These are phyloP conservation scores for Lagodon rhomboides DNA, from an alignment of 2,797 vertebrate species.

Conservation along the genomic window DNA sequence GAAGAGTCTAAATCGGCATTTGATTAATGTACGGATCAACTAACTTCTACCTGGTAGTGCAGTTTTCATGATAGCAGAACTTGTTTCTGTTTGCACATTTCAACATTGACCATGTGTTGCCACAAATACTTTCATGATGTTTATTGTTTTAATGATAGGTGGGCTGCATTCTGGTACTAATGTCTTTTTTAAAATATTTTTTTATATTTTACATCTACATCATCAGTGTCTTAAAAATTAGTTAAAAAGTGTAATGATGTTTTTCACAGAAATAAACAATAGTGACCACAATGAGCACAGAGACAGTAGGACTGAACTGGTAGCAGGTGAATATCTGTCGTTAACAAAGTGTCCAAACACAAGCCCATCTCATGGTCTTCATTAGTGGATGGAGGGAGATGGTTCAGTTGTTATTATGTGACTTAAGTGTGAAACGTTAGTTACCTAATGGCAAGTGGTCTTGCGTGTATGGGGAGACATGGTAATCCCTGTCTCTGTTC, in stretches of 20 bases:
- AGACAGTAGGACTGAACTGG: background rate
- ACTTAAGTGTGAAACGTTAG: background rate
- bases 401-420: background rate
- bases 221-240: background rate
- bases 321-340: background rate
- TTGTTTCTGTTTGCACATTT: conserved; percentile 24
- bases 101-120: background rate
- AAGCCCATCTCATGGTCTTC: background rate
- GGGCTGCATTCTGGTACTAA: conserved; percentile 23
- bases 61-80: background rate
- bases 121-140: background rate
- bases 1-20: background rate
- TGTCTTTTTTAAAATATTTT: background rate
- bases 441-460: background rate
- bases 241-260: background rate
- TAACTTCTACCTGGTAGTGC: background rate
- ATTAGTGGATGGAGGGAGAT: background rate
- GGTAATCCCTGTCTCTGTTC: background rate
- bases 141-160: background rate
- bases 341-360: background rate
- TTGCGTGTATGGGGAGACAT: background rate
- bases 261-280: background rate
- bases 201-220: background rate
- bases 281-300: background rate
- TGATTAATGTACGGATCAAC: background rate